Conservation (phyloP, 2,797 vertebrate genomes). For the Tadarida brasiliensis region DNA sequence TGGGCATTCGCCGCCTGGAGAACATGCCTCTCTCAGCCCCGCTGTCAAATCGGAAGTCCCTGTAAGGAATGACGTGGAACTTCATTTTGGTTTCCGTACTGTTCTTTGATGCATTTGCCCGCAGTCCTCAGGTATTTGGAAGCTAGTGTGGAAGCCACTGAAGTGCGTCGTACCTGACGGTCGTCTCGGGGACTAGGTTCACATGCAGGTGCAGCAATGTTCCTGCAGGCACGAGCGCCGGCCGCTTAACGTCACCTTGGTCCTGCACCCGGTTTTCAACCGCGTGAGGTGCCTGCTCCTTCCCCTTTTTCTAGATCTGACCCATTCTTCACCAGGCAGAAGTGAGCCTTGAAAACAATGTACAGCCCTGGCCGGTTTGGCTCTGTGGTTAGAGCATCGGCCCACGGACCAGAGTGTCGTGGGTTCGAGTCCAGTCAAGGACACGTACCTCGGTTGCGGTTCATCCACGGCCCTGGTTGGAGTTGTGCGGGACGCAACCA, state of each 20-base stretch:
- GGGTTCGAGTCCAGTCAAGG: too few species aligned
- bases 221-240: too few species aligned
- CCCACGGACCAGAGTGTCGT: too few species aligned
- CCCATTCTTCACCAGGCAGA: neutral
- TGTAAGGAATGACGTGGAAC: accelerated
- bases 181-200: accelerated
- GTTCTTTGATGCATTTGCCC: accelerated
- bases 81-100: neutral
- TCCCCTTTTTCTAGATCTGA: neutral
- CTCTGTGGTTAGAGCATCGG: too few species aligned
- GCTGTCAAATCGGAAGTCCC: neutral
- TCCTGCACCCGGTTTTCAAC: neutral
- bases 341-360: neutral
- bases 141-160: neutral
- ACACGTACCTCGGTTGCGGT: too few species aligned
- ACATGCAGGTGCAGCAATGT: accelerated
- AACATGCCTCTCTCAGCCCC: accelerated
- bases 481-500: too few species aligned
- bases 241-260: too few species aligned
- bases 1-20: too few species aligned
- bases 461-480: too few species aligned
- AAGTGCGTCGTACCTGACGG: accelerated
- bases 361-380: too few species aligned
- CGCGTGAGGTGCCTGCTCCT: accelerated
- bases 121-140: neutral